These are phyloP conservation scores for Urocynchramus pylzowi DNA, from an alignment of 2,113 vertebrate genomes.

Conservation along the genomic window DNA sequence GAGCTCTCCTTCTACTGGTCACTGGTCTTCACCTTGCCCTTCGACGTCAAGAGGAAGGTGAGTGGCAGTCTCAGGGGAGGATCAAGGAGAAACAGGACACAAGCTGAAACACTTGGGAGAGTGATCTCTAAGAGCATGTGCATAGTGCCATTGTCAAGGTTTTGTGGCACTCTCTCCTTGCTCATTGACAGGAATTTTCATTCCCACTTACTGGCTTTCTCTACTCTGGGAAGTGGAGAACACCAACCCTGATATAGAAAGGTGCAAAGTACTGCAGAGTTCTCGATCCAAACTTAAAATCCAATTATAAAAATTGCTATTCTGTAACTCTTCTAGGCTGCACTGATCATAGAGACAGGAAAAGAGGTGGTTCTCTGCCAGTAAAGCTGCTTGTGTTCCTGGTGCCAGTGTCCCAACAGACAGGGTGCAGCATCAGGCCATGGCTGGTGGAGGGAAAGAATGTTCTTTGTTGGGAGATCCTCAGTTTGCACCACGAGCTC, in stretches of 20 bases:
- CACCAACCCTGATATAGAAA: neutral
- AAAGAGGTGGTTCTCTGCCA: neutral
- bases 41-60: slow-evolving; percentile 92
- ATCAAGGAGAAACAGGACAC: neutral
- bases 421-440: neutral
- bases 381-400: neutral
- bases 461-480: neutral
- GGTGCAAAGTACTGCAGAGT: neutral
- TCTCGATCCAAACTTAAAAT: neutral
- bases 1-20: slow-evolving; percentile 90
- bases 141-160: too few species aligned
- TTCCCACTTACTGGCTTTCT: neutral
- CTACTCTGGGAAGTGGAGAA: neutral
- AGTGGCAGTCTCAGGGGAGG: slow-evolving; percentile 20
- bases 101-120: neutral
- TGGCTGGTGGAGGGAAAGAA: neutral
- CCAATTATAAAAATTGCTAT: neutral
- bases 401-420: neutral
- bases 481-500: neutral
- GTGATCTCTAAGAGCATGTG: neutral
- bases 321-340: neutral
- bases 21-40: slow-evolving; percentile 83
- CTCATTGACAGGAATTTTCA: neutral
- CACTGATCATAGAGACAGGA: neutral
- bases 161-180: neutral